Percentiles rank a stretch among this genome's conserved stretches.
These are phyloP conservation scores for Heliconius erato DNA, from an alignment of 2,888 invertebrate genomes.

Conservation along the genomic window DNA sequence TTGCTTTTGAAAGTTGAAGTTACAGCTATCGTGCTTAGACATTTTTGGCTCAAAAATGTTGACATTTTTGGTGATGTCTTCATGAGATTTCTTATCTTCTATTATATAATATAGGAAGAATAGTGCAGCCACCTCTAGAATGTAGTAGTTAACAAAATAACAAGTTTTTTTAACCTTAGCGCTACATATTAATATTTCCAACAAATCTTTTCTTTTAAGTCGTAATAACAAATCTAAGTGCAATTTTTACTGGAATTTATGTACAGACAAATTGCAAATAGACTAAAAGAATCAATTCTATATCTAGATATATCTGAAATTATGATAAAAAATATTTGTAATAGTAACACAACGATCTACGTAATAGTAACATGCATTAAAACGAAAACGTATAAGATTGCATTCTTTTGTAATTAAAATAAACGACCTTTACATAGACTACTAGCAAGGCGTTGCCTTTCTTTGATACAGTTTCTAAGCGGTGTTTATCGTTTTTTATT, in stretches of 20 bases:
- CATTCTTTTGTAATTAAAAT: constrained; percentile 17
- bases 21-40: not conserved
- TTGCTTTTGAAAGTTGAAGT: not conserved
- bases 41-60: not conserved
- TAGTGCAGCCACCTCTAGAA: not conserved
- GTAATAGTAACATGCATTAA: no score
- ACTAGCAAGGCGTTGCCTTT: constrained; percentile 21
- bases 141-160: no score
- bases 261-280: no score
- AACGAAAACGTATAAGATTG: not conserved
- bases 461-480: constrained; percentile 54
- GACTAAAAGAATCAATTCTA: no score
- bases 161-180: no score
- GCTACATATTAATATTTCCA: no score
- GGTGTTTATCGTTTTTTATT: constrained; percentile 61
- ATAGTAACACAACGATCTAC: no score
- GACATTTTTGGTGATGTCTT: not conserved
- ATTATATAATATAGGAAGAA: not conserved
- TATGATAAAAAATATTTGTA: no score
- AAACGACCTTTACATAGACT: constrained; percentile 12
- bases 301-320: not conserved
- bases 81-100: not conserved
- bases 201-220: no score
- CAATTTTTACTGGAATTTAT: not conserved
- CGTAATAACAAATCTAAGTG: not conserved